Conservation (phyloP, 2,888 invertebrate genomes). For the Eristalis arbustorum region DNA sequence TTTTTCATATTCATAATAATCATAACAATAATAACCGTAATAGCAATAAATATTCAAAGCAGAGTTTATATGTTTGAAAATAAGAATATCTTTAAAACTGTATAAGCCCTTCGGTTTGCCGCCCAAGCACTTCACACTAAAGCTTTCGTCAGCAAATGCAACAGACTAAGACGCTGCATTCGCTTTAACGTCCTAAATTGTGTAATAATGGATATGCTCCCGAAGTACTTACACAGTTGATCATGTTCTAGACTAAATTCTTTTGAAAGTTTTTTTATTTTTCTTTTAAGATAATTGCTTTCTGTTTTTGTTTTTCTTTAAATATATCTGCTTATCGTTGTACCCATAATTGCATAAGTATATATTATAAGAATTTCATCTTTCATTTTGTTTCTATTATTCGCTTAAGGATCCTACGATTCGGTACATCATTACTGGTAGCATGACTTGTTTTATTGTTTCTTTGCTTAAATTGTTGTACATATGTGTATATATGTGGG, state of each 20-base stretch:
- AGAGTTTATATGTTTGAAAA: slow-evolving; percentile 40
- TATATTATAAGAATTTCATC: slow-evolving; percentile 40
- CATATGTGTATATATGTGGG: background rate
- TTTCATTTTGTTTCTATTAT: slow-evolving; percentile 34
- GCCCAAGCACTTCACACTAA: background rate
- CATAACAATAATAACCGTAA: slow-evolving; percentile 43
- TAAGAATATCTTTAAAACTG: slow-evolving; percentile 15
- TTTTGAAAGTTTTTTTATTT: slow-evolving; percentile 10
- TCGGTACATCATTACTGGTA: slow-evolving; percentile 3
- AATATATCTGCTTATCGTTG: slow-evolving; percentile 56
- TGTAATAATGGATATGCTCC: background rate
- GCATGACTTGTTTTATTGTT: background rate
- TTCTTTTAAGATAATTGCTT: slow-evolving; percentile 16
- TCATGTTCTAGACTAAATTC: slow-evolving; percentile 49
- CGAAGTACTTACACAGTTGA: slow-evolving; percentile 26
- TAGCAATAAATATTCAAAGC: slow-evolving; percentile 47
- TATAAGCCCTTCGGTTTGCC: background rate
- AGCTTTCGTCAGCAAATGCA: background rate
- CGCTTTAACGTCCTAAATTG: background rate
- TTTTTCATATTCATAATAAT: slow-evolving; percentile 27
- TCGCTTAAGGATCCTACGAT: slow-evolving; percentile 54
- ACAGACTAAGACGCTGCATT: too few species aligned
- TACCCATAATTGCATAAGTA: slow-evolving; percentile 55
- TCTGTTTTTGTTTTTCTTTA: background rate
- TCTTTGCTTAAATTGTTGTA: slow-evolving; percentile 4